Percentiles rank a stretch among this genome's conserved stretches.
These are phyloP conservation scores for Menidia beryllina DNA, from an alignment of 2,113 vertebrate species.

Conservation along the genomic window DNA sequence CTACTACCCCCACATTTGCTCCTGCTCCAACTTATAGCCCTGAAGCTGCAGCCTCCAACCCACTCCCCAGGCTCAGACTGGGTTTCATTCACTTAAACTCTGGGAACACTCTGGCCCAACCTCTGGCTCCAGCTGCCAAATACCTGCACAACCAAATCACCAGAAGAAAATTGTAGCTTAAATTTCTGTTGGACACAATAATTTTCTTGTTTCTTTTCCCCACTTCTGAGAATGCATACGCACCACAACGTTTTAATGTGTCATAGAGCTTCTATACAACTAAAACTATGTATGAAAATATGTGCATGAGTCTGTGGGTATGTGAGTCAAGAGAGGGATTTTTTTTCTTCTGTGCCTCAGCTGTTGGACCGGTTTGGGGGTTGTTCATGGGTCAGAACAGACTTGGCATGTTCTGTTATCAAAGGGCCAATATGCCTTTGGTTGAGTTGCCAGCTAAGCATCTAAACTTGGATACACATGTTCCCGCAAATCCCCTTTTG, in stretches of 20 bases:
- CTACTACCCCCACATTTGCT: background rate
- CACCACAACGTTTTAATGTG: too few relatives aligned
- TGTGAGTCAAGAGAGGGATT: background rate
- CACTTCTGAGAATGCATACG: too few relatives aligned
- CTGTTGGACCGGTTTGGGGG: slow-evolving; percentile 17
- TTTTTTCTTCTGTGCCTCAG: background rate
- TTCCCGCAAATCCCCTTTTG: slow-evolving; percentile 34
- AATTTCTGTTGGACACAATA: too few relatives aligned
- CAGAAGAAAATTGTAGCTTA: too few relatives aligned
- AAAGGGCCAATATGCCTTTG: slow-evolving; percentile 26
- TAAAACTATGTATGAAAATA: background rate
- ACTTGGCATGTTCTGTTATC: slow-evolving; percentile 34
- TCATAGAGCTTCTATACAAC: background rate
- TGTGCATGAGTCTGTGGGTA: background rate
- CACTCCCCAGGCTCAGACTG: background rate
- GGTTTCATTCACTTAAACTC: slow-evolving; percentile 1
- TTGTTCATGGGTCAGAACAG: slow-evolving; percentile 34
- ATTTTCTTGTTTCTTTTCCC: too few relatives aligned
- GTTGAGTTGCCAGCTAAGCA: slow-evolving; percentile 9
- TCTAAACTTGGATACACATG: slow-evolving; percentile 48
- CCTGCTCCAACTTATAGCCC: background rate
- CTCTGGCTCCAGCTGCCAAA: background rate
- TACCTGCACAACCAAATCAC: too few relatives aligned
- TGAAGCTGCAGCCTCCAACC: background rate
- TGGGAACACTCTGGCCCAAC: background rate